Base-by-base conservation (phyloP, 2,797 vertebrate species). In the Periophthalmus magnuspinnatus region DNA sequence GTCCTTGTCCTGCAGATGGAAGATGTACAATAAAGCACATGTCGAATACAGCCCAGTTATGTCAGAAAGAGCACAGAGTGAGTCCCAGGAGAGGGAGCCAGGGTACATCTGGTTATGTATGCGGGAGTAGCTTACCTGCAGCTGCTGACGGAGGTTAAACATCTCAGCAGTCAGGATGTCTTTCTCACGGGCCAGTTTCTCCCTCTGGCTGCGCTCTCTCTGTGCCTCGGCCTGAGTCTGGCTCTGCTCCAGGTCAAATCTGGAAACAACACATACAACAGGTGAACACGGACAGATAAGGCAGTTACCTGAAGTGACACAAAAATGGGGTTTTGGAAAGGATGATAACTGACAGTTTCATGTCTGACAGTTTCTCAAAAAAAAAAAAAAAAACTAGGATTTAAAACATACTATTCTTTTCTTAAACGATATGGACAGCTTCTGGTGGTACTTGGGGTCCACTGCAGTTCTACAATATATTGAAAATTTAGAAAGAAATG, bases 201-300 rank as follows among this genome's bases (percentile, higher is more conserved):
- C 98, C 70, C 94, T 91, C 80, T 93, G 95, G 75, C 86, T 86
- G 83, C 88, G 94, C 81, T 99, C 97, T 73, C 96, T 90, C 86
- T 97, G 96, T 0, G 94, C 92, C 85, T 99, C 96, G 22, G 96
- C 95, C 0, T 97, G 95, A 0, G 94, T 85, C 86, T 97, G 96
- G 0, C 91, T 95, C 88, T 96, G 96, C 86, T 99, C 98, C 0
- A 94, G 77, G 90, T 99, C 98, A 80, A 98, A 97, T 88, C 98
- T 99, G 84, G 5, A 73, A 78, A 34, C 75, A 45, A 68, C 62
- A 69, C 19, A 70, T 32, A 77, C 8, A 72, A 56, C 9, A 24
- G 22, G 71, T 8, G 71, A 22, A 75, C 32, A 76, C 52, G 8
- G 17, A 33, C 22, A 17, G 17, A 52, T 33, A 50, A 50, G 11